Evolutionary conservation across 2,113 vertebrate genomes (phyloP), one percentile per base, ranked within the genome.

Genomic region (Piprites chloris): DNA sequence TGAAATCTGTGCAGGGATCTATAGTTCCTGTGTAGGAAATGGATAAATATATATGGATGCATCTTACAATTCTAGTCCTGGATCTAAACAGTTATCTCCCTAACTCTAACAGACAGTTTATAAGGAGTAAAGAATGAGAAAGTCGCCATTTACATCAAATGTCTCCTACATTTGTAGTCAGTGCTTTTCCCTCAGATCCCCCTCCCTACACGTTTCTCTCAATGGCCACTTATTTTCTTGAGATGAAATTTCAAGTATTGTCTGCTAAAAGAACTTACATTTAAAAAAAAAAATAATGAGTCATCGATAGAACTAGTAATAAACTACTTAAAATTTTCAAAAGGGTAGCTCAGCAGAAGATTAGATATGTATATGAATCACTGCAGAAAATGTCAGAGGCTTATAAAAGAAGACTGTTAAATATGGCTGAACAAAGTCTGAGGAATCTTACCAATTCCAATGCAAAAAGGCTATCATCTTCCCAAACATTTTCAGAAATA

Each of bases 381-480:
- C 56, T 21, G 12, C 44, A 90, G 53, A 84, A 89, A 73, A 68
- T 26, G 55, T 85, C 91, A 93, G 42, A 73, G 30, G 33, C 18
- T 74, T 93, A 42, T 22, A 80, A 82, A 74, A 90, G n/a, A 14
- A 83, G 26, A 59, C n/a, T 52, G 20, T n/a, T 74, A 76, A 81
- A 80, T 42, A 74, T 4, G 7, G 33, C 33, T 81, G 75, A 93
- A 44, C 52, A 83, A 94, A 53, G 82, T 41, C 11, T 59, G 41
- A 92, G 81, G 13, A 84, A 46, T 62, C 98, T 99, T 96, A 99
- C 99, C 98, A 99, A 97, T 95, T 99, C 99, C 95, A 98, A 97
- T 47, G 98, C 99, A 97, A 99, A 98, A 95, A 99, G 98, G 96
- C 99, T 99, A 96, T 90, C 96, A 95, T 99, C 99, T 81, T 99